phyloP scores from a whole-genome alignment of 2,888 invertebrate genomes.

The Drosophila tripunctata region DNA sequence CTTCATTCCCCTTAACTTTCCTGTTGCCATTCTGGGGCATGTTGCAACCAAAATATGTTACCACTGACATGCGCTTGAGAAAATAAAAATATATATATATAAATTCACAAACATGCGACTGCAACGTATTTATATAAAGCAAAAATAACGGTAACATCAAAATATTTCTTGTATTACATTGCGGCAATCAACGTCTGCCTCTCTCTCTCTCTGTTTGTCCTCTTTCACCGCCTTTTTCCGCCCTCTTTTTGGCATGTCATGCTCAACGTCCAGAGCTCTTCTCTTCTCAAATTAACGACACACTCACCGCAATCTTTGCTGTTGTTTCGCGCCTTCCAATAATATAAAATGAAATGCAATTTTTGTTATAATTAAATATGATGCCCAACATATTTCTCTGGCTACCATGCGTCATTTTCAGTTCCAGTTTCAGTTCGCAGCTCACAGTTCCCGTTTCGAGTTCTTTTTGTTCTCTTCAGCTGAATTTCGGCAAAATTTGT shows the following conservation, averaged over 20 bases:
- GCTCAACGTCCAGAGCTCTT: conserved; percentile 47
- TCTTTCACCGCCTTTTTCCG: conserved; percentile 31
- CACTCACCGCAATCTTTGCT: conserved; percentile 27
- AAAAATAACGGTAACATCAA: conserved; percentile 72
- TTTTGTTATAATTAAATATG: conserved; percentile 74
- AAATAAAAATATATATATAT: conserved; percentile 60
- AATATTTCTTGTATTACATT: conserved; percentile 64
- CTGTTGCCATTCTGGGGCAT: conserved; percentile 18
- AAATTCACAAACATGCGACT: conserved; percentile 55
- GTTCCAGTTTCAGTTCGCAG: not conserved
- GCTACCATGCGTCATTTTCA: conserved; percentile 14
- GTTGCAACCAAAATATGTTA: conserved; percentile 37
- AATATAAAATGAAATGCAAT: conserved; percentile 65
- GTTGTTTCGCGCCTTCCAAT: conserved; percentile 34
- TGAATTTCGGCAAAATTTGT: conserved; percentile 27
- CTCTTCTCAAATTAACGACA: conserved; percentile 68
- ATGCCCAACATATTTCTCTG: conserved; percentile 38
- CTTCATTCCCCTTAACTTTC: not conserved
- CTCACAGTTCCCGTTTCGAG: not conserved
- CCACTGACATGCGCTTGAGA: conserved; percentile 62
- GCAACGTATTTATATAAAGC: conserved; percentile 53
- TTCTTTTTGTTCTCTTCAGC: not conserved
- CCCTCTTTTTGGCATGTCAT: conserved; percentile 59
- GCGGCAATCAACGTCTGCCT: conserved; percentile 43
- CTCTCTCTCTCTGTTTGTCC: not conserved